Conservation (phyloP, 2,888 invertebrate genomes). For the Luffia ferchaultella region DNA sequence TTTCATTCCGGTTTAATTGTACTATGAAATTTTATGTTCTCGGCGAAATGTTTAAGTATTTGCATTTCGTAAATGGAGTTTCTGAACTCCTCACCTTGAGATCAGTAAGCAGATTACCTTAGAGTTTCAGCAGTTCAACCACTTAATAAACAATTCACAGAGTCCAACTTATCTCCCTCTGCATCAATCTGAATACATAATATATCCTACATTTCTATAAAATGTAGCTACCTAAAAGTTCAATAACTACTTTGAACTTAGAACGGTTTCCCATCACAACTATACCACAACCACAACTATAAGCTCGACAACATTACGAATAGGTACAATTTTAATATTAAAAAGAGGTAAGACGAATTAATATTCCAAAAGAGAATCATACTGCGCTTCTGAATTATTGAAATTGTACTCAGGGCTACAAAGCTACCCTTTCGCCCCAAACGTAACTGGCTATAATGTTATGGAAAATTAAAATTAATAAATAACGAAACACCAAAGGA, state of each 20-base stretch:
- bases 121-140: not conserved
- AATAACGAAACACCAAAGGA: conserved; percentile 27
- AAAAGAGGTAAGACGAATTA: not conserved
- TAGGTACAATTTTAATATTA: not conserved
- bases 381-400: conserved; percentile 4
- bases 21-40: conserved; percentile 20
- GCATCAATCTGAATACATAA: not conserved
- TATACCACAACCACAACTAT: too few relatives aligned
- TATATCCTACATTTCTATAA: not conserved
- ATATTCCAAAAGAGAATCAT: not conserved
- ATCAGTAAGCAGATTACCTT: not conserved
- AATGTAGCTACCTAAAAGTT: not conserved
- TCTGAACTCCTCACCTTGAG: not conserved
- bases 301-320: too few relatives aligned
- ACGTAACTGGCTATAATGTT: conserved; percentile 20
- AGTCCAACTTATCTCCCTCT: not conserved
- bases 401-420: conserved; percentile 21
- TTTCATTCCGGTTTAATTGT: conserved; percentile 19
- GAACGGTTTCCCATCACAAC: too few relatives aligned
- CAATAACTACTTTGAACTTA: too few relatives aligned
- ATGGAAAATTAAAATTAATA: conserved; percentile 27
- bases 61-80: conserved; percentile 20
- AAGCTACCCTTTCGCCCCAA: conserved; percentile 21
- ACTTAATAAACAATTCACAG: not conserved
- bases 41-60: conserved; percentile 13